A percentile compares a stretch with the other conserved stretches of the same genome.
Evolutionary conservation across 2,888 invertebrate species (phyloP).

Genomic region (Heterodera filipjevi): DNA sequence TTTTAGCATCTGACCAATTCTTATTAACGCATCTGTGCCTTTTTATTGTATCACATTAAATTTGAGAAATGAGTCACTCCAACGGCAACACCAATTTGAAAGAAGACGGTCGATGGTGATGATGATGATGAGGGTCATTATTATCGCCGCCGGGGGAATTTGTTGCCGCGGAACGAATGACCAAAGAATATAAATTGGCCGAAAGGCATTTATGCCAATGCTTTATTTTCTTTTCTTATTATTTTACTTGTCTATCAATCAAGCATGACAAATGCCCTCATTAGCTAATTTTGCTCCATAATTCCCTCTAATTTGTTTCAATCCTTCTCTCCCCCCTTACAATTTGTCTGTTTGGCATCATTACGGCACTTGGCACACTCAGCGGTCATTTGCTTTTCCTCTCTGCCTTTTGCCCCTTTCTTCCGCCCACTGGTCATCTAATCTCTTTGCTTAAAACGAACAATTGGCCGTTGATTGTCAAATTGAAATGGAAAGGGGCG

Average conservation of each 20-base stretch:
- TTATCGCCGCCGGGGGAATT: no score
- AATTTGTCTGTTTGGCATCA: slow-evolving; percentile 6
- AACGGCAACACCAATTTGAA: no score
- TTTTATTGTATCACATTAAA: no score
- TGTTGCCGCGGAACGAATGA: no score
- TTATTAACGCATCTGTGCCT: no score
- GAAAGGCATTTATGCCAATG: no score
- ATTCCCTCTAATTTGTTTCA: background rate
- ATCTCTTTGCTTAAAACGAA: slow-evolving; percentile 11
- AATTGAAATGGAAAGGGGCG: background rate
- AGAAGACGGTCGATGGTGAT: no score
- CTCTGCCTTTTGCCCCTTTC: background rate
- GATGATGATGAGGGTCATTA: no score
- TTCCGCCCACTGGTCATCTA: background rate
- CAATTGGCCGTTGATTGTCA: slow-evolving; percentile 21
- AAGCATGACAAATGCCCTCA: background rate
- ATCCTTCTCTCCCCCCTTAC: background rate
- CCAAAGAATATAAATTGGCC: no score
- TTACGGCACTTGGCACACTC: background rate
- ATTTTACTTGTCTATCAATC: background rate
- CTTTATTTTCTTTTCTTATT: background rate
- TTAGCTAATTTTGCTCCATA: background rate
- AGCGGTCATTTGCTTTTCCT: background rate
- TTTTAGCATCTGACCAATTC: no score
- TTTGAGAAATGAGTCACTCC: no score